Conservation (phyloP, 2,113 vertebrate species). For the Cygnus buccinator region DNA sequence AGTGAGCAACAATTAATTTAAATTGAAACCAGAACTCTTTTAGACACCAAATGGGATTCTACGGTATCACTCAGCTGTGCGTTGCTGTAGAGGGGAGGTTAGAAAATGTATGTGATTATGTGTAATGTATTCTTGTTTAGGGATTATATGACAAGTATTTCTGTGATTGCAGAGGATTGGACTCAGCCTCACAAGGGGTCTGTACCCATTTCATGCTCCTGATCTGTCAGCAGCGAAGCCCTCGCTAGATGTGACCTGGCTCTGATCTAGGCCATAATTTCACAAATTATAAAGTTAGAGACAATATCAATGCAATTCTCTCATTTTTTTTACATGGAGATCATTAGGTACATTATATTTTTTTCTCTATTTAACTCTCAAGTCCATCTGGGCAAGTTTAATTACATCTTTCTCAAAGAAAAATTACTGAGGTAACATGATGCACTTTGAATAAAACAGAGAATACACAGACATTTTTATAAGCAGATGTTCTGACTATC, state of each 20-base stretch:
- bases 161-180: neutral
- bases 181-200: neutral
- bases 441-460: constrained; percentile 24
- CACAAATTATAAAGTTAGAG: neutral
- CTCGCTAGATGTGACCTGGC: neutral
- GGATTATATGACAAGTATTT: neutral
- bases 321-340: neutral
- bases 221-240: neutral
- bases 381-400: constrained; percentile 32
- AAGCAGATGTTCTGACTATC: constrained; percentile 44
- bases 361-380: neutral
- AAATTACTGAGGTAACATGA: constrained; percentile 13
- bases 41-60: neutral
- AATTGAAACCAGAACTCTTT: neutral
- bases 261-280: neutral
- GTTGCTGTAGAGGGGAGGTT: neutral
- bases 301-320: neutral
- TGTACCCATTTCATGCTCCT: neutral
- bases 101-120: neutral
- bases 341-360: neutral
- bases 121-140: neutral
- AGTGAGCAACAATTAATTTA: neutral
- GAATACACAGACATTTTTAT: neutral
- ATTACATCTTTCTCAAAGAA: neutral
- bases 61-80: neutral